Evolutionary conservation across 2,113 vertebrate species (phyloP), one percentile per base, ranked within the genome.

Genomic region (Baryphthengus martii): DNA sequence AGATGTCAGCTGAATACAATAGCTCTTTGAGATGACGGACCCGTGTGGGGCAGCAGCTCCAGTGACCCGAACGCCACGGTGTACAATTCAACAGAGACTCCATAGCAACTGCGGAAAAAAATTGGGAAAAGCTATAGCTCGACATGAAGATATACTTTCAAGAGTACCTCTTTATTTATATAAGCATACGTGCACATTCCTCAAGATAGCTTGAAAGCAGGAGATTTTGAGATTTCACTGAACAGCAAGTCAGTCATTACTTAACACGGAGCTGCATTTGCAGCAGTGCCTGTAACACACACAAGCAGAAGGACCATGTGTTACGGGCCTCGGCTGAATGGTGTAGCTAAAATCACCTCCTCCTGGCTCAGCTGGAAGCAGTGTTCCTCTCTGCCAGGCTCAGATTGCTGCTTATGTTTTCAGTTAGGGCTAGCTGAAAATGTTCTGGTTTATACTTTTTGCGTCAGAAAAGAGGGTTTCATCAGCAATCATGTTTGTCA

Each of bases 1-100:
- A 90, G 65, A 86, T 78, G 88, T 90, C 76, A 92, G 20, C 47
- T 94, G 74, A 74, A 80, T 78, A 97, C 92, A 97, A 96, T 92
- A 93, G 85, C 56, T 95, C 95, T 97, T 97, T 97, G 92, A 97
- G 65, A 86, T 75, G 83, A 63, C 2, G 2, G 88, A 61, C 52
- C 42, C 7, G 0, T 76, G 87, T 50, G 65, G 81, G 74, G 85
- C 88, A 90, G 92, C 75, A 96, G 79, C 59, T 96, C 75, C 68
- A 86, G 68, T 96, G 93, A 96, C 93, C 95, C 0, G 17, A 93
- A 37, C 8, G 3, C 85, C 74, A 56, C 0, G 0, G 73, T 65
- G 76, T 71, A 61, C 74, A 76, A 24, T 72, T 94, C 89, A 82
- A 66, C 71, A 76, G 45, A 67, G 68, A 44, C 62, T 90, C 85